A percentile compares a stretch with the other conserved stretches of the same genome.
These are phyloP conservation scores for Cotesia glomerata DNA, from an alignment of 1,140 invertebrate species.

Conservation along the genomic window DNA sequence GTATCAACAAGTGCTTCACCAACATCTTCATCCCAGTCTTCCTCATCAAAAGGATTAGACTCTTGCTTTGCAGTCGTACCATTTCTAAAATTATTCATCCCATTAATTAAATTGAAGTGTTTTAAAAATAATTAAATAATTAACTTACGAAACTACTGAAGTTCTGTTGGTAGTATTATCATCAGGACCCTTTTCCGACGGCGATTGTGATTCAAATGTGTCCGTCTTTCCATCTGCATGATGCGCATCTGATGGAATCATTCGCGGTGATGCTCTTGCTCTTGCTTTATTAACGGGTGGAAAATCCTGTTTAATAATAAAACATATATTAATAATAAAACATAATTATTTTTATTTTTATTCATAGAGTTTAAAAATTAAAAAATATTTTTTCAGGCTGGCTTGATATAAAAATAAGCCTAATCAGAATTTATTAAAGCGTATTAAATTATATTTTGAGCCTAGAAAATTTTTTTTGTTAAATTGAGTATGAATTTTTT, in stretches of 20 bases:
- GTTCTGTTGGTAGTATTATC: constrained; percentile 60
- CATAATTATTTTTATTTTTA: background rate
- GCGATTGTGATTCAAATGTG: constrained; percentile 53
- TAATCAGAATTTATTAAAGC: no score
- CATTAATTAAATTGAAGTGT: no score
- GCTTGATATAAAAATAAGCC: no score
- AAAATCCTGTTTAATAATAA: constrained; percentile 61
- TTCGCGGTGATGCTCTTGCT: constrained; percentile 53
- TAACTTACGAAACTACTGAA: constrained; percentile 56
- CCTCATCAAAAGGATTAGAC: constrained; percentile 82
- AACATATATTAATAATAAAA: no score
- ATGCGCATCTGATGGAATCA: constrained; percentile 58
- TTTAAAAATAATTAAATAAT: constrained; percentile 7
- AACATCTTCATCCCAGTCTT: constrained; percentile 86
- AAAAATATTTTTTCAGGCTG: no score
- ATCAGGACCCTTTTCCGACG: constrained; percentile 59
- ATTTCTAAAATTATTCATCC: constrained; percentile 56
- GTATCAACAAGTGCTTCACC: constrained; percentile 84
- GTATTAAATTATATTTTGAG: no score
- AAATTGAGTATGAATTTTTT: no score
- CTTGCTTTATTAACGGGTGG: constrained; percentile 66
- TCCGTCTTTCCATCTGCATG: constrained; percentile 55
- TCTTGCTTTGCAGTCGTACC: constrained; percentile 70
- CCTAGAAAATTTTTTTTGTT: no score
- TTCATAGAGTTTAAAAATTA: no score